These are phyloP conservation scores for Volucella zonaria DNA, from an alignment of 2,888 invertebrate species.

Conservation along the genomic window DNA sequence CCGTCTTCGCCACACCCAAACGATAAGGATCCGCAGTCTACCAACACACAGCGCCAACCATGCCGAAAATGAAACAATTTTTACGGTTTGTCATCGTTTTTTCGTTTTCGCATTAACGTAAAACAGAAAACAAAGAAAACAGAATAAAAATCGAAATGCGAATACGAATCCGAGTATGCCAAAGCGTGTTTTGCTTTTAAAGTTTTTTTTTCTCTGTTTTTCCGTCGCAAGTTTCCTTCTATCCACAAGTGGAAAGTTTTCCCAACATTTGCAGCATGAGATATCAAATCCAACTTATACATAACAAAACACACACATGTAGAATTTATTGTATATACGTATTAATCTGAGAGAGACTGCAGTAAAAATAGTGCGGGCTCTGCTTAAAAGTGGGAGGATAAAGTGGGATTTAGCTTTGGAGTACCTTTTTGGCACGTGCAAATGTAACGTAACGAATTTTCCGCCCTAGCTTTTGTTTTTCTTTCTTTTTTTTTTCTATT, in stretches of 20 bases:
- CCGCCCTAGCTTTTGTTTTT: constrained; percentile 2
- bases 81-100: constrained; percentile 44
- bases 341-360: constrained; percentile 38
- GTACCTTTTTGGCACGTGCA: constrained; percentile 59
- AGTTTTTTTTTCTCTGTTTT: constrained; percentile 35
- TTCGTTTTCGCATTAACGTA: constrained; percentile 22
- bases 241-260: constrained; percentile 43
- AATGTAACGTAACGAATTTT: constrained; percentile 50
- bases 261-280: constrained; percentile 15
- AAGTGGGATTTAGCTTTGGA: constrained; percentile 30
- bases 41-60: background rate
- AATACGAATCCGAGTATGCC: background rate
- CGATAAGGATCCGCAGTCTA: constrained; percentile 13
- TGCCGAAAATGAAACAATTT: background rate
- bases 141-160: constrained; percentile 19
- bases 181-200: constrained; percentile 26
- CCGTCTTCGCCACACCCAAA: constrained; percentile 20
- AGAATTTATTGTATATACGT: background rate
- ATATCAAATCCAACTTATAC: background rate
- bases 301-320: background rate
- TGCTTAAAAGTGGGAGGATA: constrained; percentile 27
- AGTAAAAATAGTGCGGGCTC: constrained; percentile 34
- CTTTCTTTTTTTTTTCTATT: constrained; percentile 1
- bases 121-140: constrained; percentile 6
- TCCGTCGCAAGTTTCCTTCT: background rate